Conservation (phyloP, 2,888 invertebrate genomes). For the Corbicula japonica region DNA sequence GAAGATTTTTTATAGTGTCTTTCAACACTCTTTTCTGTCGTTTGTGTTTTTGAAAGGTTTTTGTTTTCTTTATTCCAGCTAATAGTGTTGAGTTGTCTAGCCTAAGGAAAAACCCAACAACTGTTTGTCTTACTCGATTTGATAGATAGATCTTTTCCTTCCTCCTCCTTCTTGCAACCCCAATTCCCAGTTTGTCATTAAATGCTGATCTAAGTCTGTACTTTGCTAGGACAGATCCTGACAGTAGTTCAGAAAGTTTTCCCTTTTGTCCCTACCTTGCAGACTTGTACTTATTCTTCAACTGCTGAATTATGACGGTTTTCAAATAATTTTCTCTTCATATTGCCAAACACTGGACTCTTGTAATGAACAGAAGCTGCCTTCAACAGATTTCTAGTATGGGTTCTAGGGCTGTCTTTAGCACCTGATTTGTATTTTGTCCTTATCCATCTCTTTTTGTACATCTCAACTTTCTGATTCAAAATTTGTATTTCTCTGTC, state of each 20-base stretch:
- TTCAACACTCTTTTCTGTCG: slow-evolving; percentile 23
- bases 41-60: slow-evolving; percentile 7
- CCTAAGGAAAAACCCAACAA: slow-evolving; percentile 32
- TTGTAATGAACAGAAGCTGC: neutral
- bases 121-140: slow-evolving; percentile 10
- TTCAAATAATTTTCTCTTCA: slow-evolving; percentile 30
- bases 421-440: slow-evolving; percentile 4
- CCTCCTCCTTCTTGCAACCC: neutral
- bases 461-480: slow-evolving; percentile 26
- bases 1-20: slow-evolving; percentile 34
- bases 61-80: slow-evolving; percentile 33
- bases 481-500: slow-evolving; percentile 1
- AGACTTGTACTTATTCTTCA: slow-evolving; percentile 33
- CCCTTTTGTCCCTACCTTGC: slow-evolving; percentile 14
- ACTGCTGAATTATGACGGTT: slow-evolving; percentile 26
- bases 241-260: neutral
- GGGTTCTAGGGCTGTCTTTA: slow-evolving; percentile 37
- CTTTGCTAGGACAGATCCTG: slow-evolving; percentile 21
- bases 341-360: neutral
- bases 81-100: slow-evolving; percentile 28
- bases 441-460: slow-evolving; percentile 34
- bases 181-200: slow-evolving; percentile 16
- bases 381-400: slow-evolving; percentile 40
- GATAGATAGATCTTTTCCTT: slow-evolving; percentile 31
- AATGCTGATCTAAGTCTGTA: slow-evolving; percentile 32